These are phyloP conservation scores for Pegea sp. DNA, from an alignment of 23 tunicate species.

Conservation along the genomic window DNA sequence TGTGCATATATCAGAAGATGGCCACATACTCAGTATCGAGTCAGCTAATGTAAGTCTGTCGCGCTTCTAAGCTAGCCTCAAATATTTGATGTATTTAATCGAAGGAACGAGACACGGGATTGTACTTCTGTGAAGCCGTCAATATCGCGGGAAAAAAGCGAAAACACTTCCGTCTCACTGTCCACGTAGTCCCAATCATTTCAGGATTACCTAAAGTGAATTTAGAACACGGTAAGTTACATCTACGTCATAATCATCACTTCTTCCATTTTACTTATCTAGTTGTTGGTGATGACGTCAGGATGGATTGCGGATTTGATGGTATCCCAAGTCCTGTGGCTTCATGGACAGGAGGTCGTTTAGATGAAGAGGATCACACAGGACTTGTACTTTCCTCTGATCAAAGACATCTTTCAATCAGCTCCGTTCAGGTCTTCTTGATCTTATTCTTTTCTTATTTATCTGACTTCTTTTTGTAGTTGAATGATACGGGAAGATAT, in stretches of 20 bases:
- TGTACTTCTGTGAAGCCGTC: conserved; percentile 72
- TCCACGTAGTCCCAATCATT: conserved; percentile 43
- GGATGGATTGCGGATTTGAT: conserved; percentile 48
- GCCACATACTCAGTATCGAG: conserved; percentile 20
- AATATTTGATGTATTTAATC: background rate
- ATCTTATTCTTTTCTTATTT: background rate
- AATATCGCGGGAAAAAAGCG: conserved; percentile 65
- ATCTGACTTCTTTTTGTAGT: conserved; percentile 7
- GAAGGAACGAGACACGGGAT: conserved; percentile 59
- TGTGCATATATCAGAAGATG: conserved; percentile 6
- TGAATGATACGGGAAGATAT: conserved; percentile 50
- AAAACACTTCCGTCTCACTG: conserved; percentile 49
- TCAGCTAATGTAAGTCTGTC: conserved; percentile 36
- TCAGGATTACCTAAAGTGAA: conserved; percentile 18
- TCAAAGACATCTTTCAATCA: conserved; percentile 15
- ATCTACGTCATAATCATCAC: background rate
- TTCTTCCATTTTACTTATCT: background rate
- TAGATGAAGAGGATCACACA: background rate
- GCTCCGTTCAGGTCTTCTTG: conserved; percentile 27
- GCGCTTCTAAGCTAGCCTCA: background rate
- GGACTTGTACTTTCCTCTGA: conserved; percentile 8
- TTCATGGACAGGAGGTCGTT: conserved; percentile 29
- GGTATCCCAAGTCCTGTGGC: conserved; percentile 49
- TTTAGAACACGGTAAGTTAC: conserved; percentile 12
- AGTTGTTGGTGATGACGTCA: conserved; percentile 78